Conservation (phyloP, 2,113 vertebrate genomes). For the Chaetops frenatus region DNA sequence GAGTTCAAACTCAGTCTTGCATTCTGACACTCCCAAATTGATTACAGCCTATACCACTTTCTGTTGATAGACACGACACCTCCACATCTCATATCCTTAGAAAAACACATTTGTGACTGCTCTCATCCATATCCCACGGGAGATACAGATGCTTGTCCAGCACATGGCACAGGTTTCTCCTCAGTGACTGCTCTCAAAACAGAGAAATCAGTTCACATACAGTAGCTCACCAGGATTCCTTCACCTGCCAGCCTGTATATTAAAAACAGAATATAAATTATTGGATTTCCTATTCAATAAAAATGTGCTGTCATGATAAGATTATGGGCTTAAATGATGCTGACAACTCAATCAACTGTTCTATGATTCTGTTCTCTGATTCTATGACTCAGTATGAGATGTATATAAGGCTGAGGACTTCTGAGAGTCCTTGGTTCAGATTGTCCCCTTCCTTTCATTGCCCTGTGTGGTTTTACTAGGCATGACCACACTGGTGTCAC, state of each 20-base stretch:
- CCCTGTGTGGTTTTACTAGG: background rate
- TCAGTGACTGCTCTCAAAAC: background rate
- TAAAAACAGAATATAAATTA: background rate
- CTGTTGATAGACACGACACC: background rate
- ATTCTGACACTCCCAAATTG: background rate
- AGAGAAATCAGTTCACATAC: background rate
- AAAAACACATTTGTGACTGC: background rate
- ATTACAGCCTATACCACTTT: background rate
- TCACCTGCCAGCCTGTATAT: background rate
- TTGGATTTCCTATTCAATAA: background rate
- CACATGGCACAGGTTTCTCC: background rate
- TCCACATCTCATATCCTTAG: background rate
- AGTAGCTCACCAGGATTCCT: background rate
- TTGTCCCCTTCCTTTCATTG: background rate
- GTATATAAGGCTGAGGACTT: background rate
- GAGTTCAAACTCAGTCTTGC: background rate
- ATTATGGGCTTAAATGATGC: background rate
- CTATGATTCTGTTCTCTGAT: background rate
- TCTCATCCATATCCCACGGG: background rate
- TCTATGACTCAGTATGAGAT: background rate
- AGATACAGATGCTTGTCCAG: background rate
- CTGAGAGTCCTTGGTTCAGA: background rate
- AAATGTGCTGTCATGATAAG: background rate
- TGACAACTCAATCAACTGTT: background rate
- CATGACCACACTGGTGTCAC: rapidly evolving